phyloP scores from a whole-genome alignment of 2,113 vertebrate genomes.

The Lathamus discolor region DNA sequence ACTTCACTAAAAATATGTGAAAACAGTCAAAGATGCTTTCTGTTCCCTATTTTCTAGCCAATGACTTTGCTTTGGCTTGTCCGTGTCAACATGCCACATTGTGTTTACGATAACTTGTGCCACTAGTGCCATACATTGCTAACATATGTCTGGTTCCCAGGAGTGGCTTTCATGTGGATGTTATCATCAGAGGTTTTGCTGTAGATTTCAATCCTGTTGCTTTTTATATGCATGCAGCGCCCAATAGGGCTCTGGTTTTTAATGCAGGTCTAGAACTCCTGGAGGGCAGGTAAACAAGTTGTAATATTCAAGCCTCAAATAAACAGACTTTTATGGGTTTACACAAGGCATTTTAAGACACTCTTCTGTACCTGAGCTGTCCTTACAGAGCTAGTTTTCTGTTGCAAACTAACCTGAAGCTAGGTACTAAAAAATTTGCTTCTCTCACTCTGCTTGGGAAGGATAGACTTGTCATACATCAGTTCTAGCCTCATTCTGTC shows the following conservation, averaged over 20 bases:
- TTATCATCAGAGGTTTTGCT: neutral
- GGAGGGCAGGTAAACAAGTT: fast-evolving
- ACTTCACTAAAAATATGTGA: neutral
- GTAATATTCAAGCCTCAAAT: neutral
- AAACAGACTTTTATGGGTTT: neutral
- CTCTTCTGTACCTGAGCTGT: neutral
- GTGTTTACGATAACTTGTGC: neutral
- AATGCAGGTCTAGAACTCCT: neutral
- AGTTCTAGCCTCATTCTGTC: neutral
- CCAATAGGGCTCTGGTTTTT: neutral
- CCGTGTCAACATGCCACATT: fast-evolving
- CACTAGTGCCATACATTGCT: neutral
- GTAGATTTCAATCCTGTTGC: neutral
- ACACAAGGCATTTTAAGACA: neutral
- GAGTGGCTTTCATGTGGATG: neutral
- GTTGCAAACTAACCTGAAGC: neutral
- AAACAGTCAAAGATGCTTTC: neutral
- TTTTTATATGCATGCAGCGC: neutral
- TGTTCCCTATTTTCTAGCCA: neutral
- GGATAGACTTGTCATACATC: neutral
- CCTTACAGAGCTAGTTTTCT: neutral
- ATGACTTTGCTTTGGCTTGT: neutral
- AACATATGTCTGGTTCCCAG: neutral
- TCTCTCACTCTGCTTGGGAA: neutral
- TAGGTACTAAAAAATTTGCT: neutral